Evolutionary conservation across 1,140 invertebrate genomes (phyloP), one percentile per base, ranked within the genome.

Genomic region (Zaprionus ornatus): DNA sequence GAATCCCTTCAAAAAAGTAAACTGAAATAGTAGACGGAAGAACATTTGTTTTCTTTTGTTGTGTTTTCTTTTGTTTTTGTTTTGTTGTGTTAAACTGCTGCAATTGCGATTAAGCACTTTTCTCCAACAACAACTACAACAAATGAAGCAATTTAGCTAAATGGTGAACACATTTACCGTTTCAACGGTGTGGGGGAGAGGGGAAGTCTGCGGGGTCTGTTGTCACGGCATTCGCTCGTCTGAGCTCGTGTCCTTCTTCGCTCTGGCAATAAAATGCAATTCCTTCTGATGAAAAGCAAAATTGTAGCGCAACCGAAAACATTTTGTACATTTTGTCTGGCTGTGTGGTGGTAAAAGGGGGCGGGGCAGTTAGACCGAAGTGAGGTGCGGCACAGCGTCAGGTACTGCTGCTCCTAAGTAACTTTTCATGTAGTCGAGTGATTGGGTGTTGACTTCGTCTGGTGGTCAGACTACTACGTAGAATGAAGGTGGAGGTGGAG

Each of bases 181-280:
- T 54, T 25, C 32, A 13, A 12, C 17, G 29, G 17, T n/a, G n/a
- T n/a, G 4, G 1, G 17, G 29, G 29, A 32, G 29, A 9, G 4
- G 3, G 37, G n/a, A n/a, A n/a, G 3, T 15, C n/a, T 0, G n/a
- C 29, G 4, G 2, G 13, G 1, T 15, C 25, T 17, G 25, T 21
- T 50, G 19, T 50, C 57, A 77, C 52, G 57, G 59, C 60, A 4
- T 40, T 19, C 13, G 12, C 6, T 56, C 42, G 57, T 60, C 55
- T 32, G 17, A 17, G 15, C 40, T n/a, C 25, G 27, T 15, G n/a
- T 19, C 25, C 4, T 13, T 17, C 37, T 13, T 37, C 29, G 29
- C 54, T 42, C 40, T 29, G 82, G 82, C 82, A 85, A 76, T 81
- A 74, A 86, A 77, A 85, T 83, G 82, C 81, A 83, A 77, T 80